These are phyloP conservation scores for Cerceris ruficornis DNA, from an alignment of 2,888 invertebrate genomes.

Conservation along the genomic window DNA sequence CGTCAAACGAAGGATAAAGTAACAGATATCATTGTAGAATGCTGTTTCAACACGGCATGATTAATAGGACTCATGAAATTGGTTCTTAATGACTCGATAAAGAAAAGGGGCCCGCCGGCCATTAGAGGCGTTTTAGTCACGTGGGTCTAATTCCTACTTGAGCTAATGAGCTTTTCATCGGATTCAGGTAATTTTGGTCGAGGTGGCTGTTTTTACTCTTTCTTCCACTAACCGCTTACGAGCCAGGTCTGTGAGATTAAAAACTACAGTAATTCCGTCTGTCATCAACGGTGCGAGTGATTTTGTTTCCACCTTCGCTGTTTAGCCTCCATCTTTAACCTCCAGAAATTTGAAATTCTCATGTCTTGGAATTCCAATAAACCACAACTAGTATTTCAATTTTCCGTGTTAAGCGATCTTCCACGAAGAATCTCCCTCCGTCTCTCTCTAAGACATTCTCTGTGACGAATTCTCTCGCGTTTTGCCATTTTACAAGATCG, in stretches of 20 bases:
- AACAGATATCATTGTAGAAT: conserved; percentile 22
- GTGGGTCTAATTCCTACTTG: conserved; percentile 54
- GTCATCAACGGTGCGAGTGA: background rate
- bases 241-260: background rate
- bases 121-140: conserved; percentile 63
- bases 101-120: conserved; percentile 51
- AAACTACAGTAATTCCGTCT: background rate
- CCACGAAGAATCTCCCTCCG: no score
- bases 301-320: background rate
- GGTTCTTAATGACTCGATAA: conserved; percentile 66
- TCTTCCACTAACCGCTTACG: background rate
- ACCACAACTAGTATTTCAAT: no score
- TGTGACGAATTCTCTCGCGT: no score
- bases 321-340: no score
- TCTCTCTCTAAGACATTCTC: no score
- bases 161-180: conserved; percentile 67
- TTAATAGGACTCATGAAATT: conserved; percentile 61
- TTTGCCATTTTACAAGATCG: no score
- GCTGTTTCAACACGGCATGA: conserved; percentile 43
- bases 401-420: no score
- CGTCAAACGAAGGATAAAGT: conserved; percentile 7
- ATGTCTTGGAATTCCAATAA: no score
- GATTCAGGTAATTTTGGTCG: conserved; percentile 46
- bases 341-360: no score
- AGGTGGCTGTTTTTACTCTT: conserved; percentile 16